Evolutionary conservation across 2,113 vertebrate genomes (phyloP).

Genomic region (Clarias batrachus): DNA sequence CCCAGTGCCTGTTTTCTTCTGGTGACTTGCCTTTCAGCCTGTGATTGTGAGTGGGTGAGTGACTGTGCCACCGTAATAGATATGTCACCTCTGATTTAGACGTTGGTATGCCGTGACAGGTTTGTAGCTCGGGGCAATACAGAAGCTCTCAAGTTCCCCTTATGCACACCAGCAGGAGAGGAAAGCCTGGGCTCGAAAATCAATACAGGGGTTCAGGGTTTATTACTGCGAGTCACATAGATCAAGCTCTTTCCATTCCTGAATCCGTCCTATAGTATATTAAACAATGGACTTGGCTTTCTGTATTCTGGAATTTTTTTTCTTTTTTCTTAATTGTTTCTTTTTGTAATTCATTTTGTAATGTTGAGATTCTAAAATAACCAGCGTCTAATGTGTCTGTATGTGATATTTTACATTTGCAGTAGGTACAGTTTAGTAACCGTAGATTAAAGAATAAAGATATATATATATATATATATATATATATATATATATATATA

Average conservation of each 20-base stretch:
- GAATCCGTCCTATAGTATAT: background rate
- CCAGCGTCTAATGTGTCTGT: background rate
- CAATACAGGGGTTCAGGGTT: slow-evolving; percentile 31
- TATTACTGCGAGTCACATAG: slow-evolving; percentile 2
- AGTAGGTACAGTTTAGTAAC: background rate
- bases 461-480: no score
- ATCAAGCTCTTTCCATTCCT: slow-evolving; percentile 9
- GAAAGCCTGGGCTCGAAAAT: slow-evolving; percentile 15
- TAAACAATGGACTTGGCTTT: background rate
- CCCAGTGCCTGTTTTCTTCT: slow-evolving; percentile 21
- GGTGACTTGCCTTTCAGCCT: slow-evolving; percentile 34
- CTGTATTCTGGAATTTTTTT: background rate
- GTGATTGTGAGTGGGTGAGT: slow-evolving; percentile 31
- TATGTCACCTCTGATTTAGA: slow-evolving; percentile 49
- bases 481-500: no score
- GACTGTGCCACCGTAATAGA: slow-evolving; percentile 45
- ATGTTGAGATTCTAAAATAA: background rate
- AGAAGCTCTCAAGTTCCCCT: background rate
- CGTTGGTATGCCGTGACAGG: slow-evolving; percentile 18
- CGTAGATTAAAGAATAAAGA: no score
- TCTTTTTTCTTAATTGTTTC: background rate
- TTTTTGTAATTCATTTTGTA: background rate
- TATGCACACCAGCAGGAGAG: slow-evolving; percentile 10
- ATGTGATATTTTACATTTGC: background rate
- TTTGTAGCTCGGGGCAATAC: background rate